Base-by-base conservation (phyloP, 2,888 invertebrate species). In the Caenorhabditis wallacei region DNA sequence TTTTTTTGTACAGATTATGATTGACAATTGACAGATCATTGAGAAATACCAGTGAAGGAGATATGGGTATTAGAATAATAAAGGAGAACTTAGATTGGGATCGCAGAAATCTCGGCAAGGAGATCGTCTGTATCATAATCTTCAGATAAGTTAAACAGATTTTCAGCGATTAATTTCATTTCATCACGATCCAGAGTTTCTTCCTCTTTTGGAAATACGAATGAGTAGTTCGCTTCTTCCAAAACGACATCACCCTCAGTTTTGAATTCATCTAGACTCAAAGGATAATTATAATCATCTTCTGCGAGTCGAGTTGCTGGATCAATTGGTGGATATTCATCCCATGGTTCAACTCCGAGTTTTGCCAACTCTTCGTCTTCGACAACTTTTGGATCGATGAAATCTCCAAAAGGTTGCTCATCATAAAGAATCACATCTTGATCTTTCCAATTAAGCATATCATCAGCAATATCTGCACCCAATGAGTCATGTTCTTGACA, bases 291-390 rank as follows among this genome's bases (percentile, higher is more conserved):
- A 48, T 35, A 48, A 20, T 76, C 69, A 24, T 69, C 76, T 5
- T 5, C 4, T 8, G 26, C 61, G n/a, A 74, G 68, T 63, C 80
- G 24, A 0, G 80, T 63, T 20, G 80, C 74, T n/a, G 40, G 43
- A 37, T 80, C 80, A 48, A 80, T 70, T 26, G 80, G 74, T 48
- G 80, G 79, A 56, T 71, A 74, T 37, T 64, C 72, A 22, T 72
- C 68, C 80, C 80, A 80, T 11, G 46, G 30, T n/a, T 74, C 72
- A 10, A 66, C 51, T 26, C 68, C 72, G 11, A 80, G 57, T 11
- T 20, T 10, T 11, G 26, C 66, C 4, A 63, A 8, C 11, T 40
- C 70, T 48, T 63, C 46, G 16, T 53, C 61, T 30, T 68, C 61
- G 2, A 35, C 5, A 4, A 16, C 24, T n/a, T 30, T 48, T 4